Base-by-base conservation (phyloP, 2,797 vertebrate species). In the Malurus leucopterus region DNA sequence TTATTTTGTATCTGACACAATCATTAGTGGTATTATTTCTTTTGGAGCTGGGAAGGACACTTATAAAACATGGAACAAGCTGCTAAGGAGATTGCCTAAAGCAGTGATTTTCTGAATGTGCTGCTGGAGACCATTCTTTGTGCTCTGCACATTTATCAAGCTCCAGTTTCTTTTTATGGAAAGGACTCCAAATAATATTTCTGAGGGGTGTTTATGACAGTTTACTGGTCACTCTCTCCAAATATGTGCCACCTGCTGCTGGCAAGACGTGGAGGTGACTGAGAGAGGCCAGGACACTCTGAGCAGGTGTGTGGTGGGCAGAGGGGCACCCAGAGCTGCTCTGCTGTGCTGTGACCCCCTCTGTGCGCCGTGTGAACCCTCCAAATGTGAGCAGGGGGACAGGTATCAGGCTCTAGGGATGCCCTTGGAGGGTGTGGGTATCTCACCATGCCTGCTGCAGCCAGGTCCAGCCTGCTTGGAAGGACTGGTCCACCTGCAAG, bases 21-120 rank as follows among this genome's bases (percentile, higher is more conserved):
- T 87, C 90, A 93, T 93, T 91, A 93, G 76, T 13, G 41, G 63
- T 58, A 87, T 91, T 91, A 91, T 90, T 94, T 94, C 82, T 93
- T 87, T 50, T 65, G 82, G 70, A 83, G 54, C 82, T 70, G 72
- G 61, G 64, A 82, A 95, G 72, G 75, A 90, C 91, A 90, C 84
- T 91, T 93, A 90, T 55, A 86, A 90, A 92, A 36, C 84, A 92
- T 70, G 86, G 88, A 91, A 92, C 82, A 90, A 91, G 84, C 78
- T 92, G 90, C 72, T 88, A 69, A 92, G 73, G 82, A 93, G 81
- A 74, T 88, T 71, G 80, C 89, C 89, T 81, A 70, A 76, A 94
- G 91, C 92, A 86, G 59, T 38, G 81, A 55, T 89, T 88, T 90
- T 84, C 78, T 38, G 58, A 86, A 76, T 55, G 69, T 54, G 73